Conservation (phyloP, 2,113 vertebrate species). For the Cephalopholis sonnerati region DNA sequence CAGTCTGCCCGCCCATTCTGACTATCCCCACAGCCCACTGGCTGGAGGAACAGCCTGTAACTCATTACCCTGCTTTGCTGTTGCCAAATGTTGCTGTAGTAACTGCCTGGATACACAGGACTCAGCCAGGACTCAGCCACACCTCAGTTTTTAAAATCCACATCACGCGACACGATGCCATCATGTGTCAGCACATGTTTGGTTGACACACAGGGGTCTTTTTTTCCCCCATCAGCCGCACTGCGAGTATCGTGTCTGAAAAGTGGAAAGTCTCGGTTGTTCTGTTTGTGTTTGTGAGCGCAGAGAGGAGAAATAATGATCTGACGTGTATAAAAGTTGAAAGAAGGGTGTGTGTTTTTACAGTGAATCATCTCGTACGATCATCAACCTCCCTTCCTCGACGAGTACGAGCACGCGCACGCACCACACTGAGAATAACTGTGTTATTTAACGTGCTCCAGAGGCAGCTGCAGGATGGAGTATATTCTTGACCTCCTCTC, state of each 20-base stretch:
- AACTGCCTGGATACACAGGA: slow-evolving; percentile 33
- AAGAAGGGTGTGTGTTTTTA: slow-evolving; percentile 60
- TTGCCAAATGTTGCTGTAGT: slow-evolving; percentile 61
- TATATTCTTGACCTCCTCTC: slow-evolving; percentile 63
- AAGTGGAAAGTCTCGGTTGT: not conserved
- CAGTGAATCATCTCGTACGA: slow-evolving; percentile 51
- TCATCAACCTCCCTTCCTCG: slow-evolving; percentile 26
- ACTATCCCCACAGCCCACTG: slow-evolving; percentile 52
- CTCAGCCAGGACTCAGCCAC: slow-evolving; percentile 8
- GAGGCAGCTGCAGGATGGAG: slow-evolving; percentile 56
- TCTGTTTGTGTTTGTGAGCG: slow-evolving; percentile 23
- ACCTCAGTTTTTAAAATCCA: slow-evolving; percentile 28
- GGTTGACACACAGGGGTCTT: slow-evolving; percentile 18
- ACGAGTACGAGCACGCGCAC: not conserved
- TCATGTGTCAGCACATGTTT: slow-evolving; percentile 9
- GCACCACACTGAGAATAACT: not conserved
- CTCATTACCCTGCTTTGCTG: slow-evolving; percentile 53
- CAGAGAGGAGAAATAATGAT: slow-evolving; percentile 12
- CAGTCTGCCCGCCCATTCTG: slow-evolving; percentile 48
- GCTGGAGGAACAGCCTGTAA: slow-evolving; percentile 54
- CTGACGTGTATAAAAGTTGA: slow-evolving; percentile 11
- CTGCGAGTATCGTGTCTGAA: slow-evolving; percentile 38
- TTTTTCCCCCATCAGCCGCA: slow-evolving; percentile 31
- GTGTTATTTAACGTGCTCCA: slow-evolving; percentile 52
- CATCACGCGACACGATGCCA: slow-evolving; percentile 19